Evolutionary conservation across 2,888 invertebrate species (phyloP), one percentile per base, ranked within the genome.

Genomic region (Tetheella fluctuosa): DNA sequence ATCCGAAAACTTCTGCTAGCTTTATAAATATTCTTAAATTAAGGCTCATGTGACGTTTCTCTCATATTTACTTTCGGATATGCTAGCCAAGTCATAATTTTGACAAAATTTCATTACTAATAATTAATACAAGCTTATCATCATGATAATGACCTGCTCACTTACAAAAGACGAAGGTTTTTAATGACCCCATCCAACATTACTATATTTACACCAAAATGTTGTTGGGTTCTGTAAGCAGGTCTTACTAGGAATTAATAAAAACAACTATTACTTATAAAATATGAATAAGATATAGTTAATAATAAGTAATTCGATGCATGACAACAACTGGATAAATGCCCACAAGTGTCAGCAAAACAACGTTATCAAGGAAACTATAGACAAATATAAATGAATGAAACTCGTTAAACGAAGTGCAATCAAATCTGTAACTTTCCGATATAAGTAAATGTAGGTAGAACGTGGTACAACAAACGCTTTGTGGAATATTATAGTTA

Each of bases 1-100:
- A 76, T 73, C 68, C 64, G 58, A 59, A 64, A 75, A 75, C 71
- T 76, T 74, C 53, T 64, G 7, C n/a, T 20, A n/a, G 20, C 48
- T 48, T 48, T n/a, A 48, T 48, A 48, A 48, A 48, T 48, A 48
- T 48, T 48, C 20, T 1, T 15, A 0, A 6, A 48, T 13, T 7
- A 10, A 20, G 13, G 20, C 8, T 7, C 42, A 17, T n/a, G 42
- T 48, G 17, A 8, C n/a, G n/a, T n/a, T 42, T 48, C n/a, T 17
- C 6, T 2, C 39, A 39, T 20, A 48, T 48, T 48, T 42, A 39
- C 15, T 10, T 2, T 39, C 15, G 15, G 37, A 39, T 39, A 15
- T n/a, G 34, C 25, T 25, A 15, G 37, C 37, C 1, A 7, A 42
- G 42, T 42, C 13, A 42, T n/a, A 30, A 30, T 37, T 34, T 8